Base-by-base conservation (phyloP, 2,797 vertebrate genomes). In the Oryzias dopingdopingensis region DNA sequence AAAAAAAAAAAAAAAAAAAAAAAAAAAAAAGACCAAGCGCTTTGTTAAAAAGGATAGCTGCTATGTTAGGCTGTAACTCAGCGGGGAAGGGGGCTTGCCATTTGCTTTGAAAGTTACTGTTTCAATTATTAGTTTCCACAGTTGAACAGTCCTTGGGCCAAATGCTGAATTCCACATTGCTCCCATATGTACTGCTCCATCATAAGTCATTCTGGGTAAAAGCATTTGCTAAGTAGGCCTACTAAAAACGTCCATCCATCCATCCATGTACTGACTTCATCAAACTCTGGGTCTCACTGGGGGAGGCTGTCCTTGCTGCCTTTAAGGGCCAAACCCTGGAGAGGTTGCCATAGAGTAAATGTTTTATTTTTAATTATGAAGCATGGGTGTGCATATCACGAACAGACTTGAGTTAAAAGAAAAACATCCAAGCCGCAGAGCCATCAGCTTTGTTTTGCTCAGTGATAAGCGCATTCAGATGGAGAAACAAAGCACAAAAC, bases 361-460 rank as follows among this genome's bases (percentile, higher is more conserved):
- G 4, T 22, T 20, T 18, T 20, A 45, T 18, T n/a, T 6, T 16
- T 7, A 44, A 52, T 47, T 42, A 4, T 13, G 32, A 54, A 42
- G 52, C 16, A 52, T 32, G 16, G 26, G 50, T 26, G 13, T 8
- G 15, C 16, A 14, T 23, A 22, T 32, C 20, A 48, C 23, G 7
- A 29, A n/a, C n/a, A 49, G n/a, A 48, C 4, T 24, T 24, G 42
- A 45, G 24, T 46, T 47, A 5, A 22, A 53, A 14, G 46, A 46
- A 29, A 5, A 4, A 13, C 55, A 47, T 17, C 43, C 32, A 65
- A 55, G 32, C 52, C 42, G 15, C 42, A 6, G n/a, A 48, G 1
- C 61, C 49, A 72, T 79, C 80, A 66, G 62, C 55, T 59, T 66
- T 66, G 64, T 78, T 67, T 69, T 26, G 2, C 56, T 57, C 52